Percentiles rank a stretch among this genome's conserved stretches.
Evolutionary conservation across 1,140 invertebrate species (phyloP).

Genomic region (Drosophila ogumai): DNA sequence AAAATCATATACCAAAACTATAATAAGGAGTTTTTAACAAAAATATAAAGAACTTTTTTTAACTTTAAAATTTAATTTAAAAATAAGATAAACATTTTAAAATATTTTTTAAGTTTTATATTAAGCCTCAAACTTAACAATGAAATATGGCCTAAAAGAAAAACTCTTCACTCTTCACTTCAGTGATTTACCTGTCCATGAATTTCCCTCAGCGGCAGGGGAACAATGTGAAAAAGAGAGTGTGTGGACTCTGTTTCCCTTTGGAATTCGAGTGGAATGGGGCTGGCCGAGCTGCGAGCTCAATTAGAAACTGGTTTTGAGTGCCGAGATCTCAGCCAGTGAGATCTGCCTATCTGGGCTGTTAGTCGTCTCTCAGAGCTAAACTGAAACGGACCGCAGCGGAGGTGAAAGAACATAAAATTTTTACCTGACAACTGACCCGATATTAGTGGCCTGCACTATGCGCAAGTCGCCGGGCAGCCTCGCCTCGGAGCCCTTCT

Average conservation of each 20-base stretch:
- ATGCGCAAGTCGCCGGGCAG: slow-evolving; percentile 76
- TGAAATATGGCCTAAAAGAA: neutral
- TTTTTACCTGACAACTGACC: slow-evolving; percentile 7
- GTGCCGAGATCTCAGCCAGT: slow-evolving; percentile 7
- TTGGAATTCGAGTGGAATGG: slow-evolving; percentile 36
- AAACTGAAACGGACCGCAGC: slow-evolving; percentile 8
- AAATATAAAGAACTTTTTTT: neutral
- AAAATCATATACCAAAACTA: neutral
- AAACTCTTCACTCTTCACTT: neutral
- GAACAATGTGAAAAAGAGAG: slow-evolving; percentile 21
- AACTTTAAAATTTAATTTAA: neutral
- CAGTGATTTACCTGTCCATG: neutral
- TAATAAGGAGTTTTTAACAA: neutral
- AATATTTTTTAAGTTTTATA: too few species aligned
- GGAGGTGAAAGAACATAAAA: neutral
- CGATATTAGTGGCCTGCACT: neutral
- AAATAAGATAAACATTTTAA: too few species aligned
- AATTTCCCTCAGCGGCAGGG: slow-evolving; percentile 15
- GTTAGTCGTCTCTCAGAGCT: slow-evolving; percentile 31
- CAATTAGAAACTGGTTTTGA: slow-evolving; percentile 49
- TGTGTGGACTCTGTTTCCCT: slow-evolving; percentile 20
- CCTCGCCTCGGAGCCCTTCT: slow-evolving; percentile 71
- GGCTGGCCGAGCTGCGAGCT: slow-evolving; percentile 6
- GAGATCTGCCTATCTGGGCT: slow-evolving; percentile 4
- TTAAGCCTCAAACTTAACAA: too few species aligned